phyloP scores from a whole-genome alignment of 2,113 vertebrate species.

The Pollimyrus isidori region DNA sequence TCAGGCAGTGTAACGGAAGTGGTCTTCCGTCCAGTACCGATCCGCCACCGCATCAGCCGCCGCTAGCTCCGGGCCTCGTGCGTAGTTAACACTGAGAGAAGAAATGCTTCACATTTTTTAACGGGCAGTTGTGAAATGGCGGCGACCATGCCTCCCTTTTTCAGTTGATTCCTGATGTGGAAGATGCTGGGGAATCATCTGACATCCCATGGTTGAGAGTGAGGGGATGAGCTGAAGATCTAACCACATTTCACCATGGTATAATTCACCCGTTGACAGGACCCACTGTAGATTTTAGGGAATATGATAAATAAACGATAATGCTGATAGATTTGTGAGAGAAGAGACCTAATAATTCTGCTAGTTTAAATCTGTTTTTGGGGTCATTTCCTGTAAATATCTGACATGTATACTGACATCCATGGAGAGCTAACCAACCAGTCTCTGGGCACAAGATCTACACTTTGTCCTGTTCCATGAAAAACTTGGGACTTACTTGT shows the following conservation, averaged over 20 bases:
- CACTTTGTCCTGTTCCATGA: neutral
- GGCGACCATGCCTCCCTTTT: neutral
- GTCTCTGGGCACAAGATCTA: neutral
- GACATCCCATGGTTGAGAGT: neutral
- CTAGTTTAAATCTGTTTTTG: neutral
- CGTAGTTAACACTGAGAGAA: constrained; percentile 34
- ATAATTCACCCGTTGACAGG: neutral
- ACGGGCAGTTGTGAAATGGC: constrained; percentile 30
- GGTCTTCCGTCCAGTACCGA: neutral
- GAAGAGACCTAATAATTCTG: neutral
- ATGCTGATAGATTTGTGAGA: neutral
- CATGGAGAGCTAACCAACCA: neutral
- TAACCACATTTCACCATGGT: neutral
- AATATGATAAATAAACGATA: neutral
- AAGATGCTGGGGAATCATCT: neutral
- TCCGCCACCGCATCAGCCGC: neutral
- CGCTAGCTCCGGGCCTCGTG: constrained; percentile 27
- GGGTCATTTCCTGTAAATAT: neutral
- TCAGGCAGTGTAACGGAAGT: constrained; percentile 8
- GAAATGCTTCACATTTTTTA: constrained; percentile 38
- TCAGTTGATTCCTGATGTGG: neutral
- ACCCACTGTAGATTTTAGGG: neutral
- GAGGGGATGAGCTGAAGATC: neutral
- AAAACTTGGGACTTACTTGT: neutral
- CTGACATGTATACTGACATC: neutral